phyloP scores from a whole-genome alignment of 2,888 invertebrate genomes.

The Drosophila putrida region DNA sequence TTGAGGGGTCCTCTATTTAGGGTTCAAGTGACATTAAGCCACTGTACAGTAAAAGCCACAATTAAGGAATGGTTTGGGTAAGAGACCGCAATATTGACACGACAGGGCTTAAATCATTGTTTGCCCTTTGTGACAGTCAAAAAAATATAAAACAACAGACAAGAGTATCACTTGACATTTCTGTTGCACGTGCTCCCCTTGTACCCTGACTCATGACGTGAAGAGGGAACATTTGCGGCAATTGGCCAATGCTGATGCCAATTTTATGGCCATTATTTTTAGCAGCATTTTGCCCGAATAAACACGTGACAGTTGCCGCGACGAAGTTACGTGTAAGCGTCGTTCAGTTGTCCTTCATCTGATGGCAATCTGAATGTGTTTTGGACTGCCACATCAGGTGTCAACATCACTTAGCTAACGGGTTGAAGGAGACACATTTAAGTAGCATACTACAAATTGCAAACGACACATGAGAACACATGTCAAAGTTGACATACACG shows the following conservation, averaged over 20 bases:
- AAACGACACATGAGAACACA: conserved; percentile 54
- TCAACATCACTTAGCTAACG: conserved; percentile 50
- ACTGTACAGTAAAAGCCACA: conserved; percentile 6
- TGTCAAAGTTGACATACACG: conserved; percentile 69
- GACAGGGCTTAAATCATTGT: conserved; percentile 40
- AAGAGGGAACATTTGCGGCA: conserved; percentile 25
- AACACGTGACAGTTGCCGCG: conserved; percentile 56
- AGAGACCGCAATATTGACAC: conserved; percentile 11
- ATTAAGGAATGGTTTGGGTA: neutral
- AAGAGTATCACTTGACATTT: conserved; percentile 39
- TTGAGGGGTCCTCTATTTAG: conserved; percentile 8
- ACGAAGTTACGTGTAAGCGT: conserved; percentile 44
- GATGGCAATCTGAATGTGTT: conserved; percentile 48
- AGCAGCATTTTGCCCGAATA: conserved; percentile 43
- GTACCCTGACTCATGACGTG: neutral
- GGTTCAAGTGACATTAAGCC: conserved; percentile 17
- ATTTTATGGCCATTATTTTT: conserved; percentile 66
- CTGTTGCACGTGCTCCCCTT: conserved; percentile 24
- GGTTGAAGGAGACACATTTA: conserved; percentile 40
- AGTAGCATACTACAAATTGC: conserved; percentile 65
- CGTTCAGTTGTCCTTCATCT: conserved; percentile 55
- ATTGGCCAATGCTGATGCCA: conserved; percentile 37
- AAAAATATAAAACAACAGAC: conserved; percentile 23
- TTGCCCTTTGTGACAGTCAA: conserved; percentile 48
- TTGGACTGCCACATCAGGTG: conserved; percentile 39